phyloP scores from a whole-genome alignment of 2,113 vertebrate species.

The Dasyprocta punctata region DNA sequence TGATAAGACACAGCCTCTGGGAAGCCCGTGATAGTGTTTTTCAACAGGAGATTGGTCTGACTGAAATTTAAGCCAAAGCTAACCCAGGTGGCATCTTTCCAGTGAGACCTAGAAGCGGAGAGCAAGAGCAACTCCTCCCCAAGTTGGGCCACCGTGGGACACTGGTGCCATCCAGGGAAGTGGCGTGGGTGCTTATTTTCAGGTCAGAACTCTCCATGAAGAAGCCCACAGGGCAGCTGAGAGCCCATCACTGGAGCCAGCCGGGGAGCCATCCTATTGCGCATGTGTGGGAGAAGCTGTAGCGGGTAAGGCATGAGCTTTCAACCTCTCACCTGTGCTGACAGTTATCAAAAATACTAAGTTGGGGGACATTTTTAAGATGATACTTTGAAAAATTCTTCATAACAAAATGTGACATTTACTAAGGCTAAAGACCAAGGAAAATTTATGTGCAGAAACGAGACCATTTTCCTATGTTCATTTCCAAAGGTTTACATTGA shows the following conservation, averaged over 20 bases:
- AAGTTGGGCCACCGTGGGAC: neutral
- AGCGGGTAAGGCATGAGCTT: neutral
- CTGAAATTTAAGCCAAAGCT: neutral
- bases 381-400: constrained; percentile 60
- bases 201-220: neutral
- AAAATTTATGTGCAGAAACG: constrained; percentile 32
- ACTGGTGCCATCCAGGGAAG: neutral
- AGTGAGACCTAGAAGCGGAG: neutral
- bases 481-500: neutral
- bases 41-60: neutral
- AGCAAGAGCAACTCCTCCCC: neutral
- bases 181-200: neutral
- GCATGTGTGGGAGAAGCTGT: neutral
- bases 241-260: neutral
- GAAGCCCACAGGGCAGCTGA: neutral
- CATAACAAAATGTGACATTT: constrained; percentile 72
- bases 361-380: constrained; percentile 6
- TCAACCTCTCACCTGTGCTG: neutral
- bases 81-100: neutral
- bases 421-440: constrained; percentile 15
- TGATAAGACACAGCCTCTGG: neutral
- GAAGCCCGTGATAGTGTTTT: neutral
- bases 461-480: constrained; percentile 21
- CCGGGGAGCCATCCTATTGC: neutral
- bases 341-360: neutral